A percentile compares a stretch with the other conserved stretches of the same genome.
phyloP scores from a whole-genome alignment of 2,888 invertebrate genomes.

The Megalurothrips usitatus region DNA sequence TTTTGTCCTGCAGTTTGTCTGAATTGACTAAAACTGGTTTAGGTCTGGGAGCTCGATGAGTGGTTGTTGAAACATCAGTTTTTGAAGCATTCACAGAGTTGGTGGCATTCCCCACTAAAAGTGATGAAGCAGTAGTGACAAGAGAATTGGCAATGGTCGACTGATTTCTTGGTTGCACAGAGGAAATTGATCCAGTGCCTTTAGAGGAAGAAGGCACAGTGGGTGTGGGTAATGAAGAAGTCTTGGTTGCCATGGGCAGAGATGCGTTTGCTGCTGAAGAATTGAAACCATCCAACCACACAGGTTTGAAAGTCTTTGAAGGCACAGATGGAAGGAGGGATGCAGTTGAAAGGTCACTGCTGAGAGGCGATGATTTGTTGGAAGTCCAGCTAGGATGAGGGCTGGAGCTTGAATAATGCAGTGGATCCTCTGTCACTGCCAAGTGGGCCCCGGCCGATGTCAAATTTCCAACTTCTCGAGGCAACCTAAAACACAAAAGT shows the following conservation, averaged over 20 bases:
- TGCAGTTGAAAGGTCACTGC: background rate
- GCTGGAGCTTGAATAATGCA: too few relatives aligned
- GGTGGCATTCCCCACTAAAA: background rate
- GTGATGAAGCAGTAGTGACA: background rate
- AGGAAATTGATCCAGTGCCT: background rate
- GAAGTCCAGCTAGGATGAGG: background rate
- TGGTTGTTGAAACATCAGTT: constrained; percentile 29
- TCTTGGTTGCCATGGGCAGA: background rate
- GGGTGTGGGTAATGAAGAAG: background rate
- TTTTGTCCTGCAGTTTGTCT: constrained; percentile 34
- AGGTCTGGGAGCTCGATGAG: constrained; percentile 35
- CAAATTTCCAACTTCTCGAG: background rate
- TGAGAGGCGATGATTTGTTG: background rate
- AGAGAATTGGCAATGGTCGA: background rate
- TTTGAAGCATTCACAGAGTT: background rate
- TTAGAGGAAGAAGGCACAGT: background rate
- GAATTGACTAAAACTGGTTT: constrained; percentile 38
- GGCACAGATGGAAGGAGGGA: background rate
- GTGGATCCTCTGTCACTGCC: too few relatives aligned
- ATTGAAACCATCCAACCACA: background rate
- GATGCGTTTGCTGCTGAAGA: background rate
- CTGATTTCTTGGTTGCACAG: background rate
- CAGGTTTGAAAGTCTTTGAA: background rate
- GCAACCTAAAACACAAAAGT: background rate
- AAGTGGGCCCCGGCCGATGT: background rate